Conservation (phyloP, 2,888 invertebrate genomes). For the Maniola hyperantus region DNA sequence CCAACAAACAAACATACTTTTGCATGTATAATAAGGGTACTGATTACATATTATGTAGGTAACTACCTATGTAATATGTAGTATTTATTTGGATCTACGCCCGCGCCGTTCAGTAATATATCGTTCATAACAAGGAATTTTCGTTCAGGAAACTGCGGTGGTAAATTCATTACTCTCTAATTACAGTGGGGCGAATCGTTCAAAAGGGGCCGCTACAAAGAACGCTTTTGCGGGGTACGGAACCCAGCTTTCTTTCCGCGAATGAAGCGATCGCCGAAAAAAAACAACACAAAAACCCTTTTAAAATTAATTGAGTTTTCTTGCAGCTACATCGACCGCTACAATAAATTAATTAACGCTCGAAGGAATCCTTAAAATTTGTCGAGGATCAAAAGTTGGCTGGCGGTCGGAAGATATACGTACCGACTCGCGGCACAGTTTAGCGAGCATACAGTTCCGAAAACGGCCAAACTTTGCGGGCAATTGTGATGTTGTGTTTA, state of each 20-base stretch:
- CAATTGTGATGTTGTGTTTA: no score
- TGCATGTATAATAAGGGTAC: no score
- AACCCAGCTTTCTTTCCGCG: conserved; percentile 52
- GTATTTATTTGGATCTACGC: neutral
- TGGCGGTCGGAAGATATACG: conserved; percentile 44
- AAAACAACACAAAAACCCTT: conserved; percentile 83
- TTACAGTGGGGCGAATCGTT: conserved; percentile 65
- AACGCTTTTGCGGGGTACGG: conserved; percentile 52
- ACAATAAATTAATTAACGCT: conserved; percentile 83
- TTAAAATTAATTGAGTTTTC: conserved; percentile 83
- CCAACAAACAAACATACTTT: no score
- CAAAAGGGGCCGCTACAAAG: conserved; percentile 69
- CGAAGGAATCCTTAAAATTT: conserved; percentile 80
- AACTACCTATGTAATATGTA: no score
- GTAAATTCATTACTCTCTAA: conserved; percentile 73
- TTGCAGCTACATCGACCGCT: conserved; percentile 78
- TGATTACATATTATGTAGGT: no score
- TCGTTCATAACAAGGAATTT: conserved; percentile 25
- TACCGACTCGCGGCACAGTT: neutral
- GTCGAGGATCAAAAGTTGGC: conserved; percentile 79
- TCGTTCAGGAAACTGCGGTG: conserved; percentile 42
- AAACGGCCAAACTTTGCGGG: neutral
- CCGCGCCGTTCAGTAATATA: conserved; percentile 7
- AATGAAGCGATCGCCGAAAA: conserved; percentile 62
- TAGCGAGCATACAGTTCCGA: conserved; percentile 1